These are phyloP conservation scores for Rambutsinella grinnellia DNA, from an alignment of 2,888 invertebrate species.

Conservation along the genomic window DNA sequence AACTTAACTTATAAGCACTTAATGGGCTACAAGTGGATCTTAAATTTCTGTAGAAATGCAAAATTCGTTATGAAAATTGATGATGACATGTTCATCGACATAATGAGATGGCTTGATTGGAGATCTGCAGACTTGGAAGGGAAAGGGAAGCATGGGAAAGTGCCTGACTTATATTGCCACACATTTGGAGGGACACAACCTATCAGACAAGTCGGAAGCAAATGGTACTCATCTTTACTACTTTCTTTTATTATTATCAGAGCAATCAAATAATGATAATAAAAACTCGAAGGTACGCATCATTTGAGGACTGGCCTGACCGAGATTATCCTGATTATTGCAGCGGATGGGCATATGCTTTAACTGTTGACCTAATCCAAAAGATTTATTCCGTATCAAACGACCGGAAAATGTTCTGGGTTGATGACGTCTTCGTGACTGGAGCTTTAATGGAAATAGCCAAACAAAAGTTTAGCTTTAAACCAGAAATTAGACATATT, in stretches of 20 bases:
- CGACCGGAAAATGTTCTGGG: background rate
- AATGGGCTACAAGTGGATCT: slow-evolving; percentile 66
- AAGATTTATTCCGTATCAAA: background rate
- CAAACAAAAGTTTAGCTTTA: background rate
- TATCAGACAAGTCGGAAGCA: background rate
- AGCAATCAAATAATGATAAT: too few species aligned
- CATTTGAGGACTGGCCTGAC: slow-evolving; percentile 35
- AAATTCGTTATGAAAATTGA: slow-evolving; percentile 66
- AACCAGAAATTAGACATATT: background rate
- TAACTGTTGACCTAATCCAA: background rate
- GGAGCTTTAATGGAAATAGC: slow-evolving; percentile 7
- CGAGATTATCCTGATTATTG: slow-evolving; percentile 24
- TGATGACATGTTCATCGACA: slow-evolving; percentile 67
- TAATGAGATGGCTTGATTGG: slow-evolving; percentile 63
- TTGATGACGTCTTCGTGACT: slow-evolving; percentile 15
- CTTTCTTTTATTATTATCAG: too few species aligned
- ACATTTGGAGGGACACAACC: background rate
- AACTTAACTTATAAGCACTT: slow-evolving; percentile 67
- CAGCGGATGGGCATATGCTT: background rate
- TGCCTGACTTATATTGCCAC: background rate
- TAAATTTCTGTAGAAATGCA: slow-evolving; percentile 61
- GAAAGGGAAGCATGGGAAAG: background rate
- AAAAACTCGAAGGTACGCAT: slow-evolving; percentile 29
- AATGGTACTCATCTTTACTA: too few species aligned
- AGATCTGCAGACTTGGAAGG: slow-evolving; percentile 6